Evolutionary conservation across 1,140 invertebrate species (phyloP).

Genomic region (Drosophila chauvacae): DNA sequence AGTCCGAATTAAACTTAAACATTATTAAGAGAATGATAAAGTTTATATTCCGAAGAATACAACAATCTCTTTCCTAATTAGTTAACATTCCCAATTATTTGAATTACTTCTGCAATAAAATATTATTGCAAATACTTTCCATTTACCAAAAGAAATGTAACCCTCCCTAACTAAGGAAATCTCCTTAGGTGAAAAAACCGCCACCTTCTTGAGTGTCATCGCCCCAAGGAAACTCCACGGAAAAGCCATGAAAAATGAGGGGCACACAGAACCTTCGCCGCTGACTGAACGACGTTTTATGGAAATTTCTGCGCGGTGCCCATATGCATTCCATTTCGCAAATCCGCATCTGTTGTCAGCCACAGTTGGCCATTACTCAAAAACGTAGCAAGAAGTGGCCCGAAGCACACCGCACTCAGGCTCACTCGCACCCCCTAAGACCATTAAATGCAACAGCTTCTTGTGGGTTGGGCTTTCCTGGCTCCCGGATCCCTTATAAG

Average conservation of each 20-base stretch:
- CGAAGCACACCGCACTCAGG: constrained; percentile 18
- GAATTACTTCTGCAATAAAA: not conserved
- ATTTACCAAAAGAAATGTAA: not conserved
- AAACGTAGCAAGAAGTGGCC: constrained; percentile 57
- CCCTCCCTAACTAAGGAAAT: not conserved
- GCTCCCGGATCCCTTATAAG: constrained; percentile 4
- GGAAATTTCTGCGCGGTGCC: constrained; percentile 59
- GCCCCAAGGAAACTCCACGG: constrained; percentile 5
- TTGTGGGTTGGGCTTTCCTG: constrained; percentile 45
- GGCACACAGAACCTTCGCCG: constrained; percentile 22
- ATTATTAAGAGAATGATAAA: no score
- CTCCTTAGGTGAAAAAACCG: constrained; percentile 5
- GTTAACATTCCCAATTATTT: not conserved
- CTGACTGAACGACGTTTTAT: constrained; percentile 76
- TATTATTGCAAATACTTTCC: not conserved
- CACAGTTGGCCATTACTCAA: constrained; percentile 73
- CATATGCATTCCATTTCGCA: constrained; percentile 76
- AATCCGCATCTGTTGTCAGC: constrained; percentile 78
- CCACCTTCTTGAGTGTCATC: constrained; percentile 5
- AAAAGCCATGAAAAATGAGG: constrained; percentile 58
- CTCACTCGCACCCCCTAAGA: constrained; percentile 34
- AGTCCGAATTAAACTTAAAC: no score
- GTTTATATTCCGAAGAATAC: no score
- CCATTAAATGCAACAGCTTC: constrained; percentile 79
- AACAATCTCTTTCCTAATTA: not conserved